Percentiles rank a stretch among this genome's conserved stretches.
Evolutionary conservation across 2,113 vertebrate genomes (phyloP).

Genomic region (Gallinago jamesoni): DNA sequence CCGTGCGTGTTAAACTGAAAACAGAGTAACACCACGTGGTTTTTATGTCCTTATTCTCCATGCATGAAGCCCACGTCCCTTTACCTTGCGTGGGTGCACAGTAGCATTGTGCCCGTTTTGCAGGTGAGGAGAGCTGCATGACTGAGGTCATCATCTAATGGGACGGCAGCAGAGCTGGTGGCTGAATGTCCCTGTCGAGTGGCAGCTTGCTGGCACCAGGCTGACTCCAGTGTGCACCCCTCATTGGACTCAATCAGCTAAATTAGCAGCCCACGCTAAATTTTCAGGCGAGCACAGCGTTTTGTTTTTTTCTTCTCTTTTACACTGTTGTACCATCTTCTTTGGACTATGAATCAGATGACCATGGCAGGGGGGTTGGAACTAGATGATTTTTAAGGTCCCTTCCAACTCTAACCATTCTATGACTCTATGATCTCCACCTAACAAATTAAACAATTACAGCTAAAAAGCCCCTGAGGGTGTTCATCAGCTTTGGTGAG

Average conservation of each 20-base stretch:
- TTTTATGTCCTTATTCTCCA: not conserved
- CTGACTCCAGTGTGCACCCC: not conserved
- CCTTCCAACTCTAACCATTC: no score
- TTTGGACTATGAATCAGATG: not conserved
- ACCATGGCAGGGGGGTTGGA: no score
- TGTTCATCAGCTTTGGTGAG: not conserved
- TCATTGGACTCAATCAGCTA: not conserved
- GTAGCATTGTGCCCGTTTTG: not conserved
- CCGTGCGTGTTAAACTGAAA: not conserved
- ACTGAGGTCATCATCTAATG: fast-evolving
- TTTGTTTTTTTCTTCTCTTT: not conserved
- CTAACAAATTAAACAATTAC: not conserved
- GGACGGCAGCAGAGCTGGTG: not conserved
- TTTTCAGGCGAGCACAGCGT: not conserved
- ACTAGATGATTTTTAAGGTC: no score
- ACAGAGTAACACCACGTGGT: fast-evolving
- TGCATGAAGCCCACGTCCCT: fast-evolving
- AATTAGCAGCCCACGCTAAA: not conserved
- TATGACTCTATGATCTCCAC: not conserved
- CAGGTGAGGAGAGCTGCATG: not conserved
- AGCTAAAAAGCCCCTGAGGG: not conserved
- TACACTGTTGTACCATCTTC: fast-evolving
- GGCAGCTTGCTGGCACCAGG: not conserved
- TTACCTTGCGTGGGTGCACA: fast-evolving
- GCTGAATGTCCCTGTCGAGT: fast-evolving